Conservation (phyloP, 2,797 vertebrate genomes). For the Furcifer pardalis region DNA sequence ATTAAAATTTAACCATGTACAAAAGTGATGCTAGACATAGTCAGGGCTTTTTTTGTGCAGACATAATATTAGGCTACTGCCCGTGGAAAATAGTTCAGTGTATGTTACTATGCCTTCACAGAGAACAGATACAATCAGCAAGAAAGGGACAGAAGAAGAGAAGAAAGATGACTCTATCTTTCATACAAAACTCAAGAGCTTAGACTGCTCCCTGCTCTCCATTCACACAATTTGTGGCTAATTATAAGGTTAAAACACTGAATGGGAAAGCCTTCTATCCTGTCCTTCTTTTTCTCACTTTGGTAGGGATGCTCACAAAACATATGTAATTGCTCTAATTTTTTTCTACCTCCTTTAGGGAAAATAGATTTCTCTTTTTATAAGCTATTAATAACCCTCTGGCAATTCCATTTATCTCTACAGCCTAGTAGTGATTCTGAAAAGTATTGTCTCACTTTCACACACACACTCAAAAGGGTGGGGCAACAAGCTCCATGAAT, state of each 20-base stretch:
- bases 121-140: not conserved
- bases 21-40: not conserved
- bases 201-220: slow-evolving; percentile 21
- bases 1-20: slow-evolving; percentile 4
- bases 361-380: slow-evolving; percentile 69
- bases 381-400: slow-evolving; percentile 74
- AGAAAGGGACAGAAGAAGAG: not conserved
- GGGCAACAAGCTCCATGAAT: rapidly evolving
- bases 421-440: slow-evolving; percentile 54
- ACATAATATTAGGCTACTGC: not conserved
- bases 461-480: slow-evolving; percentile 31
- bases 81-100: not conserved
- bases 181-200: slow-evolving; percentile 21
- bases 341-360: slow-evolving; percentile 63
- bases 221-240: slow-evolving; percentile 49
- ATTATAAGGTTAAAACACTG: slow-evolving; percentile 40
- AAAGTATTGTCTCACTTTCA: slow-evolving; percentile 25
- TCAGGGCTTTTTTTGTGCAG: not conserved
- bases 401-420: slow-evolving; percentile 73
- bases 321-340: slow-evolving; percentile 74
- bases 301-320: slow-evolving; percentile 64
- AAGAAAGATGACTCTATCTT: not conserved
- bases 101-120: not conserved
- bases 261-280: slow-evolving; percentile 24
- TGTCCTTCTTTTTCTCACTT: slow-evolving; percentile 55